phyloP scores from a whole-genome alignment of 2,797 vertebrate species.

The Fistularia commersonii region DNA sequence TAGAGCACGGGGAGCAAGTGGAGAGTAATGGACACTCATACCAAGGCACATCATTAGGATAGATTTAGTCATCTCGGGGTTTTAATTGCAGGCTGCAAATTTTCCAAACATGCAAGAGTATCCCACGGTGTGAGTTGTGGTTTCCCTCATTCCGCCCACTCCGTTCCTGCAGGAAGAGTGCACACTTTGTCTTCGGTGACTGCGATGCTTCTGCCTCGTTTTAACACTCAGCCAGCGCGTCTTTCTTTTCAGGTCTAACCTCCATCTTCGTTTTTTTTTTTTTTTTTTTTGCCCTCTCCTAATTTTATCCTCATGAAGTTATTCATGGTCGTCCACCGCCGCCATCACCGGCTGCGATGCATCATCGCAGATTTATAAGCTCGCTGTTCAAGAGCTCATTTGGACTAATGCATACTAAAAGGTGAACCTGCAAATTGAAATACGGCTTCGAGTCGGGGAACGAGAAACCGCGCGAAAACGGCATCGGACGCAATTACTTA shows the following conservation, averaged over 20 bases:
- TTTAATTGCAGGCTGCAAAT: conserved; percentile 70
- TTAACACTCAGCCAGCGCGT: conserved; percentile 1
- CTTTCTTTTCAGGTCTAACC: background rate
- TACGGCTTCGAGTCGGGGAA: conserved; percentile 25
- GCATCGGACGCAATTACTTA: conserved; percentile 41
- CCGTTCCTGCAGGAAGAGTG: conserved; percentile 19
- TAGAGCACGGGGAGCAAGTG: conserved; percentile 46
- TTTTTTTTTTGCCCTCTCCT: background rate
- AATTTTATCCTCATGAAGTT: conserved; percentile 7
- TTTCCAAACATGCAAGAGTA: conserved; percentile 28
- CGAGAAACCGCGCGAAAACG: conserved; percentile 28
- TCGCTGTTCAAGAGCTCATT: conserved; percentile 21
- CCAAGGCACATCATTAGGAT: conserved; percentile 70
- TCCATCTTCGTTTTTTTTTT: background rate
- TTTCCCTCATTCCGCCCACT: conserved; percentile 19
- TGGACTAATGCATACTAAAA: conserved; percentile 28
- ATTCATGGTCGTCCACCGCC: conserved; percentile 15
- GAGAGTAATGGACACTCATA: conserved; percentile 75
- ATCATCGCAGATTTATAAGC: conserved; percentile 18
- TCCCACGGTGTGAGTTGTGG: conserved; percentile 31
- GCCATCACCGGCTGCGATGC: conserved; percentile 10
- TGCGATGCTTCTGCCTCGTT: conserved; percentile 10
- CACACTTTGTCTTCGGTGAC: conserved; percentile 26
- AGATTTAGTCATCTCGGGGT: conserved; percentile 70
- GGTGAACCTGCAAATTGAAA: conserved; percentile 32